These are phyloP conservation scores for Xylota sylvarum DNA, from an alignment of 2,888 invertebrate species.

Conservation along the genomic window DNA sequence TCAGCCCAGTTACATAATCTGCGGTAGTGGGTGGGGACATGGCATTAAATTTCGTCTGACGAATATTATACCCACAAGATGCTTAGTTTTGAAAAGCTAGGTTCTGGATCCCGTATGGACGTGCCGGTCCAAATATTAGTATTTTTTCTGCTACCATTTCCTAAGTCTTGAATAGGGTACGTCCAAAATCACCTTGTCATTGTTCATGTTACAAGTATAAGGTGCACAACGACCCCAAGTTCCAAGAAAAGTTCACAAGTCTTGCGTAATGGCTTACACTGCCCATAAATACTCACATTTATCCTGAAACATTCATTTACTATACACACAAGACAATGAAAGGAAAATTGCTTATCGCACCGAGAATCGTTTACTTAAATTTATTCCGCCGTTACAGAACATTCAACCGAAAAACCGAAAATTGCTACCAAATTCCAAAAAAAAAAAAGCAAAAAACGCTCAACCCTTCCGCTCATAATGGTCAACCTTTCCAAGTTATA, in stretches of 20 bases:
- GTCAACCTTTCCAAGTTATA: conserved; percentile 20
- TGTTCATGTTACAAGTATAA: neutral
- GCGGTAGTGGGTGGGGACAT: no score
- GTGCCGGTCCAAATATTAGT: no score
- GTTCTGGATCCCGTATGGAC: no score
- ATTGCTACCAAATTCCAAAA: conserved; percentile 30
- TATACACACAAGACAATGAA: conserved; percentile 34
- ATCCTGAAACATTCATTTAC: neutral
- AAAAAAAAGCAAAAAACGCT: neutral
- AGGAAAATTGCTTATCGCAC: conserved; percentile 54
- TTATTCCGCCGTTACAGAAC: conserved; percentile 45
- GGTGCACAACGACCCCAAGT: conserved; percentile 12
- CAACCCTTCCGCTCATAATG: conserved; percentile 38
- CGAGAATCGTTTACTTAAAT: conserved; percentile 47
- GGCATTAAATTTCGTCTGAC: no score
- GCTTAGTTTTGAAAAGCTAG: no score
- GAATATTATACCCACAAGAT: no score
- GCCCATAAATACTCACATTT: conserved; percentile 35
- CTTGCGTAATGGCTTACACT: conserved; percentile 16
- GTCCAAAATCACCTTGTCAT: no score
- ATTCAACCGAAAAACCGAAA: conserved; percentile 49
- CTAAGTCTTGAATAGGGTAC: no score
- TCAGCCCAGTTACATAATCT: no score
- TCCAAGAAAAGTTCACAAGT: neutral
- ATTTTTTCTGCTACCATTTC: no score